Evolutionary conservation across 2,888 invertebrate species (phyloP).

Genomic region (Lutraria lutraria): DNA sequence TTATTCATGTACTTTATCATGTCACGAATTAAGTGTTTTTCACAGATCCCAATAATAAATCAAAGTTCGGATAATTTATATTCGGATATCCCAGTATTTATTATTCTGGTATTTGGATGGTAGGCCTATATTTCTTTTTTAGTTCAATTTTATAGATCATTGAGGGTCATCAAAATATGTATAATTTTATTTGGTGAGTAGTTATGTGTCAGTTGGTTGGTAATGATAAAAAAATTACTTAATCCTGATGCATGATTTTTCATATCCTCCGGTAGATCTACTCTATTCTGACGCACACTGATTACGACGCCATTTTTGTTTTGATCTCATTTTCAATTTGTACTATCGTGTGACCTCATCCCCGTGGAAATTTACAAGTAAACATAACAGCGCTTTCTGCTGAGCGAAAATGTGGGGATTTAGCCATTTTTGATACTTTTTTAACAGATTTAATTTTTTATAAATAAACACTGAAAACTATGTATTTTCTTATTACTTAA

Average conservation of each 20-base stretch:
- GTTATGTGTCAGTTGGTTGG: background rate
- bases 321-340: no score
- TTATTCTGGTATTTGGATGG: background rate
- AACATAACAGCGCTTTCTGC: no score
- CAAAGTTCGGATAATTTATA: background rate
- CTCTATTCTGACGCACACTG: no score
- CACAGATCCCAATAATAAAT: background rate
- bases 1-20: background rate
- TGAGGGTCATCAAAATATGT: background rate
- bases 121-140: background rate
- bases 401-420: no score
- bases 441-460: no score
- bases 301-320: no score
- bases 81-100: conserved; percentile 1
- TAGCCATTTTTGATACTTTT: no score
- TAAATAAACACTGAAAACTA: no score
- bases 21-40: background rate
- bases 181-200: background rate
- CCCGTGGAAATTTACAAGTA: no score
- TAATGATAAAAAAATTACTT: no score
- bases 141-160: background rate
- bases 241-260: background rate
- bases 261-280: background rate
- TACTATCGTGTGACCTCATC: no score
- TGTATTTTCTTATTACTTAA: no score